Base-by-base conservation (phyloP, 2,797 vertebrate genomes). In the Prunella strophiata region DNA sequence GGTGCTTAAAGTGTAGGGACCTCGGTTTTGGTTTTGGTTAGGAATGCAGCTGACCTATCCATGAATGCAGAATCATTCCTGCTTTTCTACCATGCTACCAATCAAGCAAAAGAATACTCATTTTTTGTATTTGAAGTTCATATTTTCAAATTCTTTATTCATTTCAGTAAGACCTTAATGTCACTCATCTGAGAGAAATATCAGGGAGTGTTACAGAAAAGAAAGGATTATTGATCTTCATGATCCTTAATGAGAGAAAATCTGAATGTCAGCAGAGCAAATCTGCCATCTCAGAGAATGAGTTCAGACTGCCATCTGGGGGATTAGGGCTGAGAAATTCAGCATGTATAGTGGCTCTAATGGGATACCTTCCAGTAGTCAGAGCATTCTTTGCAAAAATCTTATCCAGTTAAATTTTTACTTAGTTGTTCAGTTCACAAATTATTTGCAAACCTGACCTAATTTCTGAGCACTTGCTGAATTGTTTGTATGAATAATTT, bases 221-320 rank as follows among this genome's bases (percentile, higher is more conserved):
- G 59, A 90, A 61, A 81, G 20, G 40, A 62, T 66, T 65, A 34
- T 50, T 72, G 55, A 43, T 65, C 42, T 91, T 92, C 4, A 0
- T 71, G 77, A 74, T 82, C 66, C 85, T 84, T 91, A 79, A 81
- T 68, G 48, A 95, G 72, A 52, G 40, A 80, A 94, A 94, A 68
- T 19, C 47, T 86, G 36, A 51, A 67, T 67, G 77, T 71, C 87
- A 92, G 71, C 58, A 89, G 50, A 94, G 59, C 19, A 80, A 78
- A 85, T 89, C 36, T 80, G 22, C 57, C 19, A 5, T 70, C 76
- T 88, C 62, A 45, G 72, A 93, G 62, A 83, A 85, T 77, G 88
- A 88, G 75, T 88, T 93, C 83, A 84, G 89, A 89, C 38, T 96
- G 88, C 90, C 79, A 65, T 75, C 90, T 96, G 88, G 74, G 91